A percentile compares a stretch with the other conserved stretches of the same genome.
Evolutionary conservation across 2,888 invertebrate genomes (phyloP).

Genomic region (Drosophila aldrichi): DNA sequence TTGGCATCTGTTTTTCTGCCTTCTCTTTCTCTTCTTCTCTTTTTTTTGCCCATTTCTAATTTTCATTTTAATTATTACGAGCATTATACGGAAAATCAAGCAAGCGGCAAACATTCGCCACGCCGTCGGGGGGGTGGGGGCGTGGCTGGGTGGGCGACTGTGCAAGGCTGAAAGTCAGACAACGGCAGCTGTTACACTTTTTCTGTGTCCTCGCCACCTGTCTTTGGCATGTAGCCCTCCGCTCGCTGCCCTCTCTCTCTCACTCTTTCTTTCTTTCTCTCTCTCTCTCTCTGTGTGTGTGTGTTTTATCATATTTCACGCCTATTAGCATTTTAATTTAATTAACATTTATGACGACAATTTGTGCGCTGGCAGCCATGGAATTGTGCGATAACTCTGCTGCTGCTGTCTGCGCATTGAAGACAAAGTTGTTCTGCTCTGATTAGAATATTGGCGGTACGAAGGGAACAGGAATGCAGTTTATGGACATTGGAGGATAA

Average conservation of each 20-base stretch:
- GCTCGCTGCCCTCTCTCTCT: constrained; percentile 3
- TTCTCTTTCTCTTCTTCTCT: background rate
- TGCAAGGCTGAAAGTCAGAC: constrained; percentile 22
- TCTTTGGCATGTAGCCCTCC: constrained; percentile 15
- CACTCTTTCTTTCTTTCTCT: constrained; percentile 25
- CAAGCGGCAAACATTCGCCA: constrained; percentile 69
- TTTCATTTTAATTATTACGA: constrained; percentile 80
- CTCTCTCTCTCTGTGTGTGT: constrained; percentile 53
- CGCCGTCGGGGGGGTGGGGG: constrained; percentile 10
- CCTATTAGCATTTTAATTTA: constrained; percentile 80
- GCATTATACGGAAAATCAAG: constrained; percentile 75
- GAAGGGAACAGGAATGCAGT: background rate
- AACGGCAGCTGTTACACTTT: constrained; percentile 69
- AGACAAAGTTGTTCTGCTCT: constrained; percentile 10
- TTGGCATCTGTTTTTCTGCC: constrained; percentile 24
- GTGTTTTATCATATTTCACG: constrained; percentile 77
- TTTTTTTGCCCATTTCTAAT: constrained; percentile 65
- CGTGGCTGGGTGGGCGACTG: background rate
- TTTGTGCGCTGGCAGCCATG: constrained; percentile 60
- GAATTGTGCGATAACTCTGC: constrained; percentile 47
- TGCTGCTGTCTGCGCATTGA: constrained; percentile 9
- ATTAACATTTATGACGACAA: constrained; percentile 79
- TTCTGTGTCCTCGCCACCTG: constrained; percentile 42
- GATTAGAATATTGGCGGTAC: constrained; percentile 18
- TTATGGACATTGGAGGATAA: background rate